Evolutionary conservation across 2,888 invertebrate genomes (phyloP).

Genomic region (Quadriops clusia): DNA sequence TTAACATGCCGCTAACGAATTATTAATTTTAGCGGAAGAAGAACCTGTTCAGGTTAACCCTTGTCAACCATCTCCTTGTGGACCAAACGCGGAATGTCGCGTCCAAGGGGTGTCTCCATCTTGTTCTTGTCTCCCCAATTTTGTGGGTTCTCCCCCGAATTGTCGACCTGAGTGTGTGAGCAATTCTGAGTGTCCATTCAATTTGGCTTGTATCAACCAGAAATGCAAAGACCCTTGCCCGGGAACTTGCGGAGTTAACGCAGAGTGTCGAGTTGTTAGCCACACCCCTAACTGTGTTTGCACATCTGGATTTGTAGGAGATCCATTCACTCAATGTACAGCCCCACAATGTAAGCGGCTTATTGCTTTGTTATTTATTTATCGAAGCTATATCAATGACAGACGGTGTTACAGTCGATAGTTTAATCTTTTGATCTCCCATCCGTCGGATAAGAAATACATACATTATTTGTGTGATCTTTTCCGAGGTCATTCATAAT

Average conservation of each 20-base stretch:
- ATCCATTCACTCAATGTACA: constrained; percentile 61
- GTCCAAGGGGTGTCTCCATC: constrained; percentile 54
- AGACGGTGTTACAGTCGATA: too few relatives aligned
- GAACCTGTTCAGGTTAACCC: constrained; percentile 44
- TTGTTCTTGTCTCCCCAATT: constrained; percentile 60
- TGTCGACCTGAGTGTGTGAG: constrained; percentile 71
- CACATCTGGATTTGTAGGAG: constrained; percentile 52
- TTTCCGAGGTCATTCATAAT: too few relatives aligned
- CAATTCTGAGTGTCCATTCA: constrained; percentile 59
- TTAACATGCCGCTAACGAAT: too few relatives aligned
- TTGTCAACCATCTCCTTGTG: constrained; percentile 71
- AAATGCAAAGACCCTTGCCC: constrained; percentile 68
- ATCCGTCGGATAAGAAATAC: too few relatives aligned
- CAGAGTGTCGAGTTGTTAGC: constrained; percentile 63
- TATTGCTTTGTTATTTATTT: too few relatives aligned
- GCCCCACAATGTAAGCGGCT: constrained; percentile 27
- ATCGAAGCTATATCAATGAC: constrained; percentile 9
- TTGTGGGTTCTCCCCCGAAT: constrained; percentile 58
- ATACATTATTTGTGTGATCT: too few relatives aligned
- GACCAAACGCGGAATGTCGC: constrained; percentile 64
- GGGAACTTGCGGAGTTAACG: constrained; percentile 55
- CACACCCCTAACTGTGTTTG: constrained; percentile 66
- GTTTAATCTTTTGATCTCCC: too few relatives aligned
- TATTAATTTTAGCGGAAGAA: constrained; percentile 16
- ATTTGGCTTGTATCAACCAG: constrained; percentile 61